phyloP scores from a whole-genome alignment of 2,797 vertebrate species.

The Eulemur coronatus region DNA sequence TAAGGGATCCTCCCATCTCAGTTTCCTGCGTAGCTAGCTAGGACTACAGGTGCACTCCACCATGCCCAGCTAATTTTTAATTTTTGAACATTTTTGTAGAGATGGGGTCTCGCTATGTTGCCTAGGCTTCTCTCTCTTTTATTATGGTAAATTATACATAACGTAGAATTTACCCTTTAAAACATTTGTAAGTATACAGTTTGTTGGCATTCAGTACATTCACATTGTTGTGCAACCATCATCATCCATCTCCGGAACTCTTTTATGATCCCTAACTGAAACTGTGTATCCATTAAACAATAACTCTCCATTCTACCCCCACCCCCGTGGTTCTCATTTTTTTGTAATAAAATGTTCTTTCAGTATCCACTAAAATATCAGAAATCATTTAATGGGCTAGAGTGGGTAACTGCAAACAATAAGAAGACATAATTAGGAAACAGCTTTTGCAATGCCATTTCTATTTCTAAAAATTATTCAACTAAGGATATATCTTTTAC shows the following conservation, averaged over 20 bases:
- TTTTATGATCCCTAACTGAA: not conserved
- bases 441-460: not conserved
- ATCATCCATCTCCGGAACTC: not conserved
- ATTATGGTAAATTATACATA: not conserved
- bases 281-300: not conserved
- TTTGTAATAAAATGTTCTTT: not conserved
- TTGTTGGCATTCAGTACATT: not conserved
- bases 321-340: not conserved
- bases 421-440: slow-evolving; percentile 5
- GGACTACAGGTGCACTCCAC: too few relatives aligned
- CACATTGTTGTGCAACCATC: not conserved
- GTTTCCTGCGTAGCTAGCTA: too few relatives aligned
- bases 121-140: not conserved
- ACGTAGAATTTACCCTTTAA: not conserved
- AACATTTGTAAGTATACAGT: not conserved
- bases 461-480: slow-evolving; percentile 2
- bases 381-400: not conserved
- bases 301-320: not conserved
- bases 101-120: too few relatives aligned
- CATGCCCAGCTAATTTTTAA: too few relatives aligned
- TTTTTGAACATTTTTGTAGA: too few relatives aligned
- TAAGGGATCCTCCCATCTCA: too few relatives aligned
- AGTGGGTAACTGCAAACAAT: not conserved
- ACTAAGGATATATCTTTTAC: not conserved
- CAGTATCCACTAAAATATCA: not conserved